Conservation (phyloP, 92 coral and sea anemone species). For the Heteractis magnifica region DNA sequence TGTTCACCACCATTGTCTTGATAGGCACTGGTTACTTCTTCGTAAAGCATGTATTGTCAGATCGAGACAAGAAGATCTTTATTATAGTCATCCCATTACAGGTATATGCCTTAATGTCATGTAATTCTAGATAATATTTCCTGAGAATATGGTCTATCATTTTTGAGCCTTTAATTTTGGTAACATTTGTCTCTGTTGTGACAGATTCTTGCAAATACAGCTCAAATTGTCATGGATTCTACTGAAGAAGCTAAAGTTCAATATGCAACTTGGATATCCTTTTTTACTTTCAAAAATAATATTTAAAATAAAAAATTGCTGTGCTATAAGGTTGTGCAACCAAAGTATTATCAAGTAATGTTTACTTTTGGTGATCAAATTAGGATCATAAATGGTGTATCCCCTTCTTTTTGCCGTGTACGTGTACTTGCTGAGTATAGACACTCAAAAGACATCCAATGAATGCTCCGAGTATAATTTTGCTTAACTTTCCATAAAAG, state of each 20-base stretch:
- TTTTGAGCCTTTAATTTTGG: background rate
- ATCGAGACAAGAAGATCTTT: constrained; percentile 93
- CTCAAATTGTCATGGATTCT: constrained; percentile 97
- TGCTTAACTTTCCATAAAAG: constrained; percentile 74
- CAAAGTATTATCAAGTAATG: no score
- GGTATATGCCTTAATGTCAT: constrained; percentile 24
- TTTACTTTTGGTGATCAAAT: no score
- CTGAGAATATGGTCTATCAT: no score
- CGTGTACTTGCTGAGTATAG: no score
- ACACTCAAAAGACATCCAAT: no score
- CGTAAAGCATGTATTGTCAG: constrained; percentile 91
- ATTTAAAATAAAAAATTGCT: no score
- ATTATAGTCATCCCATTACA: constrained; percentile 94
- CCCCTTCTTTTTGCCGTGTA: no score
- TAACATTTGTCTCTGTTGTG: background rate
- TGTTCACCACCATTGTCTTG: constrained; percentile 91
- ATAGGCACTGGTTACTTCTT: constrained; percentile 99
- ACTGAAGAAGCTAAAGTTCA: constrained; percentile 92
- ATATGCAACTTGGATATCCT: constrained; percentile 97
- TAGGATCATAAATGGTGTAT: no score
- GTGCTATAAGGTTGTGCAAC: no score
- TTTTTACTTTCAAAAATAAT: constrained; percentile 9
- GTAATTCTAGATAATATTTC: background rate
- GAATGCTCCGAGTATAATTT: background rate
- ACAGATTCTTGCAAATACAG: constrained; percentile 93